phyloP scores from a whole-genome alignment of 2,888 invertebrate genomes.

The Hemicrepidius hirtus region DNA sequence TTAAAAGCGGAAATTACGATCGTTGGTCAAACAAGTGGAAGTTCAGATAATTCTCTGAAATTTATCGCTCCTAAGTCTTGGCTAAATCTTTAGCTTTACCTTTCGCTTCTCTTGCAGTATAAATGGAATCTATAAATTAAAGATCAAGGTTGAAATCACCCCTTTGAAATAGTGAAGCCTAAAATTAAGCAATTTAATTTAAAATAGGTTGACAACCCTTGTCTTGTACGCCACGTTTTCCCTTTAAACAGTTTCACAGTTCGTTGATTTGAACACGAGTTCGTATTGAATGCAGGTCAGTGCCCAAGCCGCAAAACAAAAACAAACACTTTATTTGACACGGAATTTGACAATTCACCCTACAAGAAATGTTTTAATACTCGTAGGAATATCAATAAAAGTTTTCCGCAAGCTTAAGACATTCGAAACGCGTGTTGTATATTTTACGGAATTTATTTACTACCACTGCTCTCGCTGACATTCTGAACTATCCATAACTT shows the following conservation, averaged over 20 bases:
- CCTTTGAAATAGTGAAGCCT: too few relatives aligned
- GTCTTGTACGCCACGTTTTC: background rate
- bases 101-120: background rate
- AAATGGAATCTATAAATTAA: too few relatives aligned
- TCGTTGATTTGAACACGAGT: background rate
- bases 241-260: background rate
- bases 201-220: background rate
- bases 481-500: slow-evolving; percentile 23
- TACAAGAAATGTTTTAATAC: background rate
- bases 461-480: slow-evolving; percentile 6
- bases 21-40: slow-evolving; percentile 34
- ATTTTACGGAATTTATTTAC: slow-evolving; percentile 16
- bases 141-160: too few relatives aligned
- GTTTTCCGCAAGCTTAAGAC: slow-evolving; percentile 11
- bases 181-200: background rate
- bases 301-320: background rate
- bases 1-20: slow-evolving; percentile 35
- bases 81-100: background rate
- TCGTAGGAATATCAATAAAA: slow-evolving; percentile 23
- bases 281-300: slow-evolving; percentile 1
- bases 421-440: slow-evolving; percentile 16
- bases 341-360: slow-evolving; percentile 18
- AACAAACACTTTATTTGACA: slow-evolving; percentile 16
- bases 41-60: slow-evolving; percentile 29
- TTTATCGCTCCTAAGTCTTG: slow-evolving; percentile 18